These are phyloP conservation scores for Ondatra zibethicus DNA, from an alignment of 2,113 vertebrate species.

Conservation along the genomic window DNA sequence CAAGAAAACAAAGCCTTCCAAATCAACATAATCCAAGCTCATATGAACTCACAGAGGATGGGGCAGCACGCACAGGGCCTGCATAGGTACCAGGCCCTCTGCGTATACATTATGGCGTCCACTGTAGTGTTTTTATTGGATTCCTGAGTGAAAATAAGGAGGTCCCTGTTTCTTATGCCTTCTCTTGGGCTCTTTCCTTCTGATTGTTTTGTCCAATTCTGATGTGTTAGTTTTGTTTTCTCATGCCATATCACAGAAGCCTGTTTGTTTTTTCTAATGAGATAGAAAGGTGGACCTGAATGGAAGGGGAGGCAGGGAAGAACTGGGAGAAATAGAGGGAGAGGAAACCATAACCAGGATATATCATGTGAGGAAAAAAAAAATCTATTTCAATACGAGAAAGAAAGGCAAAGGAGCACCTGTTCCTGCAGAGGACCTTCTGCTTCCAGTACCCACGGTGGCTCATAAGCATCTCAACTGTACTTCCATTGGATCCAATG, in stretches of 20 bases:
- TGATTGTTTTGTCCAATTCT: neutral
- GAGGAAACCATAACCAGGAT: neutral
- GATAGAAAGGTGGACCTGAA: neutral
- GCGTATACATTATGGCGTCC: too few species aligned
- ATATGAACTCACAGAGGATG: neutral
- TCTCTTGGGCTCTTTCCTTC: neutral
- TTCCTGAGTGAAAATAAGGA: neutral
- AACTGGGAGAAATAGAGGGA: neutral
- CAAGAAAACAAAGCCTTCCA: neutral
- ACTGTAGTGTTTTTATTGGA: neutral
- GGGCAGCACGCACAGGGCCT: neutral
- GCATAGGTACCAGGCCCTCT: neutral
- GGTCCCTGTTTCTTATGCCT: neutral
- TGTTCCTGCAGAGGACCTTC: neutral
- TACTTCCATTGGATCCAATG: neutral
- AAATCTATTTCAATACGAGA: neutral
- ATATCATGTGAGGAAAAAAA: neutral
- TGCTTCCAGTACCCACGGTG: neutral
- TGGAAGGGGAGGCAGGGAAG: too few species aligned
- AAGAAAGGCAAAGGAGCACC: neutral
- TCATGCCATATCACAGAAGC: neutral
- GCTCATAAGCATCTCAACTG: neutral
- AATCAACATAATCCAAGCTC: neutral
- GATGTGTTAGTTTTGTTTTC: neutral
- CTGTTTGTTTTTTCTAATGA: neutral